Evolutionary conservation across 2,888 invertebrate species (phyloP).

Genomic region (Watsonalla binaria): DNA sequence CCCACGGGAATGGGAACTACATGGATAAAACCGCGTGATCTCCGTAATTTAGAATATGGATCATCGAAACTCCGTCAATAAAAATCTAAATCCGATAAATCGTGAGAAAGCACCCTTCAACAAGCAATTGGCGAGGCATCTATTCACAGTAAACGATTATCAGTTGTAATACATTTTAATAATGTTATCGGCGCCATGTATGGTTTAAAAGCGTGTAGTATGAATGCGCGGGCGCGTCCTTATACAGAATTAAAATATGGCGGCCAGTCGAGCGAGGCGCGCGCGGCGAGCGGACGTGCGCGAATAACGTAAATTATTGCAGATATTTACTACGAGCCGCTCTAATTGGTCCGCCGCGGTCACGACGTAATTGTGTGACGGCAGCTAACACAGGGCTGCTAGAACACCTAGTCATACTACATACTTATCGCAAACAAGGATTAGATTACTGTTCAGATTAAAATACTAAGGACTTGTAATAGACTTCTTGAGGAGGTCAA

Average conservation of each 20-base stretch:
- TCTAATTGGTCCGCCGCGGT: constrained; percentile 34
- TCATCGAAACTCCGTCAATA: no score
- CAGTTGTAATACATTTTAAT: constrained; percentile 11
- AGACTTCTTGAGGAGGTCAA: no score
- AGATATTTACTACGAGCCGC: constrained; percentile 31
- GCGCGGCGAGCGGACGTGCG: constrained; percentile 29
- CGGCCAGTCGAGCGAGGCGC: constrained; percentile 21
- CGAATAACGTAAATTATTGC: constrained; percentile 27
- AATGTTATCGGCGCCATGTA: constrained; percentile 28
- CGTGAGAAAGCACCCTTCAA: no score
- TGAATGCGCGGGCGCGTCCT: constrained; percentile 28
- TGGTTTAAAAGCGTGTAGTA: constrained; percentile 19
- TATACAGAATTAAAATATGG: constrained; percentile 43
- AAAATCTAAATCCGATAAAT: no score
- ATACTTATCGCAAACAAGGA: no score
- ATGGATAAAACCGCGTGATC: no score
- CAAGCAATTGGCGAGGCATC: neutral
- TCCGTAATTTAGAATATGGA: no score
- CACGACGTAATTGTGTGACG: constrained; percentile 28
- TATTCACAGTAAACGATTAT: neutral
- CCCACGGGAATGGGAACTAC: no score
- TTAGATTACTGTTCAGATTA: no score
- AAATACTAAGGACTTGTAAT: no score
- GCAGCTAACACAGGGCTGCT: constrained; percentile 12
- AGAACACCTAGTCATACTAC: neutral